Conservation (phyloP, 1,140 invertebrate species). For the Panagrolaimus sp. region DNA sequence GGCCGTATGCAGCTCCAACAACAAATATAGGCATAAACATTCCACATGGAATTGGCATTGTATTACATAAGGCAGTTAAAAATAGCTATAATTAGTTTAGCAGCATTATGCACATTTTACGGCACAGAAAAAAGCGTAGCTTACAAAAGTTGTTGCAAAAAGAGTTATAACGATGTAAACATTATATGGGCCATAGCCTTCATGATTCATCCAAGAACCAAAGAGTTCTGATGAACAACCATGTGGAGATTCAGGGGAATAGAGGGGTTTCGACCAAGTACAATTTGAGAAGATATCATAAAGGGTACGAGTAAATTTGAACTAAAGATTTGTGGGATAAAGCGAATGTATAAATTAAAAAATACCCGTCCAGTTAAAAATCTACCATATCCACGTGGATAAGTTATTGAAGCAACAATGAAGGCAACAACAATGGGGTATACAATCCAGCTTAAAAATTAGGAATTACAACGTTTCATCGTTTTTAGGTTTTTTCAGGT, state of each 20-base stretch:
- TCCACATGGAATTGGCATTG: conserved; percentile 86
- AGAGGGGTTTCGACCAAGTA: conserved; percentile 41
- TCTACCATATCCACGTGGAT: conserved; percentile 50
- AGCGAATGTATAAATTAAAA: background rate
- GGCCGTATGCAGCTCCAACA: conserved; percentile 73
- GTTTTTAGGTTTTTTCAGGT: background rate
- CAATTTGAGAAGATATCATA: conserved; percentile 55
- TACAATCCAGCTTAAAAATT: conserved; percentile 53
- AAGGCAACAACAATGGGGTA: conserved; percentile 52
- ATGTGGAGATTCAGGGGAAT: conserved; percentile 43
- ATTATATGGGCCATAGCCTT: conserved; percentile 56
- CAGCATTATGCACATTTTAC: conserved; percentile 16
- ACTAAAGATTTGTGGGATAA: conserved; percentile 30
- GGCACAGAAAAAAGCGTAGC: conserved; percentile 61
- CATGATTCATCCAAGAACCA: conserved; percentile 49
- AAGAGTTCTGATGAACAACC: conserved; percentile 43
- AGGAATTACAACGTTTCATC: background rate
- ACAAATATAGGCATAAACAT: conserved; percentile 58
- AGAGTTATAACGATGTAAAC: conserved; percentile 44
- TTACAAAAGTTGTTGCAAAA: conserved; percentile 43
- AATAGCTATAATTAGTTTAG: conserved; percentile 72
- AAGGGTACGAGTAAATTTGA: conserved; percentile 54
- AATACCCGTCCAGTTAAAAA: conserved; percentile 51
- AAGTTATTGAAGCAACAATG: conserved; percentile 51
- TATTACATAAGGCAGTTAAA: conserved; percentile 85